These are phyloP conservation scores for Gymnocephalus cernua DNA, from an alignment of 2,113 vertebrate genomes.

Conservation along the genomic window DNA sequence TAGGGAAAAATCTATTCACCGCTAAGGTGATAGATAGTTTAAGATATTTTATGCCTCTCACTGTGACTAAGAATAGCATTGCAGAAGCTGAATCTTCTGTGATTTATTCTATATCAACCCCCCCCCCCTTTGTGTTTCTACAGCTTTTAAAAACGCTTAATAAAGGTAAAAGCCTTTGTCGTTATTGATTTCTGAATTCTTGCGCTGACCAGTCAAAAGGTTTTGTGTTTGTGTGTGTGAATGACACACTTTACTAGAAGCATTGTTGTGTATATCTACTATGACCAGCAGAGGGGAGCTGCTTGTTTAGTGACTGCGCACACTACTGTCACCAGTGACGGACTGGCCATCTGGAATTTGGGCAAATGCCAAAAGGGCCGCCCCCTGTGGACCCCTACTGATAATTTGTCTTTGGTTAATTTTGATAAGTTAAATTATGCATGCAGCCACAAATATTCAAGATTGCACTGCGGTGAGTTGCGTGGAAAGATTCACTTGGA, in stretches of 20 bases:
- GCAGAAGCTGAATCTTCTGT: constrained; percentile 45
- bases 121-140: constrained; percentile 3
- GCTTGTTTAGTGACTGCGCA: constrained; percentile 30
- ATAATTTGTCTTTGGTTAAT: too few relatives aligned
- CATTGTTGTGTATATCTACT: constrained; percentile 28
- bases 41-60: constrained; percentile 69
- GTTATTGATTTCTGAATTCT: constrained; percentile 12
- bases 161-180: constrained; percentile 42
- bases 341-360: too few relatives aligned
- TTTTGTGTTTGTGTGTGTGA: constrained; percentile 17
- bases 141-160: constrained; percentile 28
- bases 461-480: too few relatives aligned
- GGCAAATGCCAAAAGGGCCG: too few relatives aligned
- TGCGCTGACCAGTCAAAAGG: constrained; percentile 51
- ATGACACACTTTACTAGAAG: constrained; percentile 23
- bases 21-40: constrained; percentile 66
- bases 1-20: constrained; percentile 38
- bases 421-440: too few relatives aligned
- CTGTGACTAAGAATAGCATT: constrained; percentile 75
- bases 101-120: constrained; percentile 45
- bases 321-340: neutral
- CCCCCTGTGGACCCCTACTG: too few relatives aligned
- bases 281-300: neutral
- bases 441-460: too few relatives aligned
- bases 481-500: too few relatives aligned